These are phyloP conservation scores for Mesoclemmys tuberculata DNA, from an alignment of 2,113 vertebrate species.

Conservation along the genomic window DNA sequence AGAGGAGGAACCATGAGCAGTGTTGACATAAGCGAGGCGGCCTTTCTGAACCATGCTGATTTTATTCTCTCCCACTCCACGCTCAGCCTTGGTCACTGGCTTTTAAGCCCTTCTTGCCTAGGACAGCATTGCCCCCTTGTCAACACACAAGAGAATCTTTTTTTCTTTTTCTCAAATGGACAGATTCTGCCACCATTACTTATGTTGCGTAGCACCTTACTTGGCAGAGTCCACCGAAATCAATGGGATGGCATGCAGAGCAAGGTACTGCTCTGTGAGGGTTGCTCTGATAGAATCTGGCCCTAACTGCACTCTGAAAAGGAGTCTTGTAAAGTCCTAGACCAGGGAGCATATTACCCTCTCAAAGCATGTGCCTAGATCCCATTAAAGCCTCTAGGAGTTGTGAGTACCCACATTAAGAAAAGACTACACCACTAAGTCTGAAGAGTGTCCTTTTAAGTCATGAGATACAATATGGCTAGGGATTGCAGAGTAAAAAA, in stretches of 20 bases:
- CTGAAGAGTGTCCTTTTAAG: constrained; percentile 12
- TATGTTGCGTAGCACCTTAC: not conserved
- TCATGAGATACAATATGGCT: not conserved
- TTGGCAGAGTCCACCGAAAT: not conserved
- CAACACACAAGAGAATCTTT: not conserved
- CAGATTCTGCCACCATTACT: not conserved
- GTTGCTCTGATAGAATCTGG: no score
- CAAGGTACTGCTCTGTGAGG: not conserved
- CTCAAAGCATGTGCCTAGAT: not conserved
- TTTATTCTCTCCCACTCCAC: not conserved
- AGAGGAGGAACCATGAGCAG: not conserved
- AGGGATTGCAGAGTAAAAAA: not conserved
- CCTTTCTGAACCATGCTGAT: not conserved
- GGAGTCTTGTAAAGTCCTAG: not conserved
- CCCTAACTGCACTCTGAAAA: not conserved
- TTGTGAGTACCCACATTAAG: not conserved
- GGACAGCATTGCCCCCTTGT: not conserved
- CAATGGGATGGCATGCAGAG: rapidly evolving
- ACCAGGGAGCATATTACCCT: not conserved
- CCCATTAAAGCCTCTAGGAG: not conserved
- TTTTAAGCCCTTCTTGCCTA: not conserved
- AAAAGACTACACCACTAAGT: not conserved
- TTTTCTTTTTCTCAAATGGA: not conserved
- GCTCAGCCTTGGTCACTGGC: not conserved
- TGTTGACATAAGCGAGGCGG: not conserved